These are phyloP conservation scores for Nematostella vectensis DNA, from an alignment of 92 coral and sea anemone species.

Conservation along the genomic window DNA sequence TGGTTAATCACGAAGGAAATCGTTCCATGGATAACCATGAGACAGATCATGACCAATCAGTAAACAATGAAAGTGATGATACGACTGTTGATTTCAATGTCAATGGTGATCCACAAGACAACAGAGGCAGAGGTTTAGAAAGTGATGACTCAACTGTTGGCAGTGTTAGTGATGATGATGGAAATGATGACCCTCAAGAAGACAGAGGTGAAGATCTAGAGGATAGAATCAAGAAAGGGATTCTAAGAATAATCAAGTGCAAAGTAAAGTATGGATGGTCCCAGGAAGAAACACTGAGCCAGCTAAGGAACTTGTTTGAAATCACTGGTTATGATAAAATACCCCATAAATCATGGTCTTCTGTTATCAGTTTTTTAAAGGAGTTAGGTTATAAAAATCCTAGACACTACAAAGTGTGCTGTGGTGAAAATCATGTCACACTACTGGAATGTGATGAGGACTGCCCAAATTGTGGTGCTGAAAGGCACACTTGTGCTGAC, in stretches of 20 bases:
- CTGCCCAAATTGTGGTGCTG: slow-evolving; percentile 46
- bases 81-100: background rate
- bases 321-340: slow-evolving; percentile 26
- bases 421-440: slow-evolving; percentile 36
- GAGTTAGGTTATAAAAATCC: slow-evolving; percentile 41
- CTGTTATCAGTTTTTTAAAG: slow-evolving; percentile 32
- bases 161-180: slow-evolving; percentile 2
- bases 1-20: background rate
- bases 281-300: slow-evolving; percentile 27
- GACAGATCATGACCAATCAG: too few relatives aligned
- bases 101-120: background rate
- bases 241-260: slow-evolving; percentile 24
- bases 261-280: slow-evolving; percentile 52
- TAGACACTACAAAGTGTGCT: slow-evolving; percentile 42
- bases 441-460: slow-evolving; percentile 17
- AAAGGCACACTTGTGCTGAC: slow-evolving; percentile 26
- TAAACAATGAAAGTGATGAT: too few relatives aligned
- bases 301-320: slow-evolving; percentile 32
- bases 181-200: too few relatives aligned
- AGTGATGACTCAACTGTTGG: background rate
- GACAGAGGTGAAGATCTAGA: slow-evolving; percentile 5
- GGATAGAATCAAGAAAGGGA: slow-evolving; percentile 12
- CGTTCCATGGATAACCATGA: background rate
- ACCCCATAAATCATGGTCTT: slow-evolving; percentile 36
- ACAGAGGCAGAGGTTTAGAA: background rate